phyloP scores from a whole-genome alignment of 1,140 invertebrate species.

The Ptiloglossa arizonensis region DNA sequence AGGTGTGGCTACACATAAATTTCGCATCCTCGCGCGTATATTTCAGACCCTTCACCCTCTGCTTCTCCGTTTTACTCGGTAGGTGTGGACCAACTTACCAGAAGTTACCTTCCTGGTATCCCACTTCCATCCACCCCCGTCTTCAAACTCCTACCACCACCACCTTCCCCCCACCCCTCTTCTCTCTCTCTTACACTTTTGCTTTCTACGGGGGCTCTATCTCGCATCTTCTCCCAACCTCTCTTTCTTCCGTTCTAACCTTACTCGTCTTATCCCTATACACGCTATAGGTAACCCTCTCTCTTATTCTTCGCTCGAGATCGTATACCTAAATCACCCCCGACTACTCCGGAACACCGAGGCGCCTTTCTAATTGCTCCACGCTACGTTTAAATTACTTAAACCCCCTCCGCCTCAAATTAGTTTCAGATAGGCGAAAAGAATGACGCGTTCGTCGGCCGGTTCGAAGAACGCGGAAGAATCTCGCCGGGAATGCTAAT shows the following conservation, averaged over 20 bases:
- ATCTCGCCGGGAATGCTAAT: conserved; percentile 72
- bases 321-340: conserved; percentile 78
- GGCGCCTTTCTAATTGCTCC: conserved; percentile 78
- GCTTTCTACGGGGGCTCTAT: conserved; percentile 46
- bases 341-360: conserved; percentile 67
- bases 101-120: conserved; percentile 75
- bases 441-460: conserved; percentile 73
- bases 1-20: conserved; percentile 82
- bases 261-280: conserved; percentile 57
- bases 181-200: conserved; percentile 49
- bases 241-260: conserved; percentile 33
- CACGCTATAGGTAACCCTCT: conserved; percentile 63
- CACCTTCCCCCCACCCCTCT: conserved; percentile 58
- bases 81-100: conserved; percentile 76
- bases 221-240: conserved; percentile 1
- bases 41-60: conserved; percentile 74
- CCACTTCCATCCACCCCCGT: conserved; percentile 49
- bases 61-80: conserved; percentile 69
- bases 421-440: conserved; percentile 80
- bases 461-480: conserved; percentile 65
- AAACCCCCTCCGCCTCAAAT: conserved; percentile 71
- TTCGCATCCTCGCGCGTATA: conserved; percentile 79
- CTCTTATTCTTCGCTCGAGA: conserved; percentile 76
- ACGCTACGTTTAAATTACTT: conserved; percentile 80
- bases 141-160: conserved; percentile 22